Evolutionary conservation across 2,888 invertebrate species (phyloP), one percentile per base, ranked within the genome.

Genomic region (Microdon myrmicae): DNA sequence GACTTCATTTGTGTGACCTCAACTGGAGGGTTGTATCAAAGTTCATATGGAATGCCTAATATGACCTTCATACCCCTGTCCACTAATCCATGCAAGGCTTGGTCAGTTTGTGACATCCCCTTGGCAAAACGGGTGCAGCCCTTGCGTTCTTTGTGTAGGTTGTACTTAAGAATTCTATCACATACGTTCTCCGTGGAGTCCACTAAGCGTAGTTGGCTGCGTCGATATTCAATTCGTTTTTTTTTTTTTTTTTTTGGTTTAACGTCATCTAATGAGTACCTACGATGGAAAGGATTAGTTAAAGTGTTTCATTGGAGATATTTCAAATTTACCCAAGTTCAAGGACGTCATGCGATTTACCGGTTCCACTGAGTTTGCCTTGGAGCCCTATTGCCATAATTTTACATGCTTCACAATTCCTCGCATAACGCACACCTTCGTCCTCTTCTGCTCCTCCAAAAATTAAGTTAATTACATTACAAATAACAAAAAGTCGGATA

Each of bases 61-160:
- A 98, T 97, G 0, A 99, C 97, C 82, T 98, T 96, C 0, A 98
- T 97, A 10, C 97, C 97, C 82, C 94, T 96, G 74, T 94, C 88
- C 0, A 94, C 94, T 10, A 97, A 84, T 2, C 92, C 92, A 76
- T 97, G 96, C 2, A 97, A 83, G 0, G 96, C 93, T 82, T 92
- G 86, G 77, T 98, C 97, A 0, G 98, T 98, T 81, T 97, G 92
- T 73, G 96, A 95, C 91, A 94, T 93, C 39, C 96, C 97, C 82
- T 96, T 96, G 1, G 95, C 92, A 81, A 96, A 97, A 69, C 98
- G 84, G 0, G 93, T 90, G 76, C 95, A 96, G 70, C 96, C 97
- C 22, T 85, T 82, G 16, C 96, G 85, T 78, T 98, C 98, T 78
- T 97, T 96, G 74, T 98, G 97, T 67, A 98, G 88, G 75, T 95